Evolutionary conservation across 2,113 vertebrate species (phyloP), one percentile per base, ranked within the genome.

Genomic region (Gavialis gangeticus): DNA sequence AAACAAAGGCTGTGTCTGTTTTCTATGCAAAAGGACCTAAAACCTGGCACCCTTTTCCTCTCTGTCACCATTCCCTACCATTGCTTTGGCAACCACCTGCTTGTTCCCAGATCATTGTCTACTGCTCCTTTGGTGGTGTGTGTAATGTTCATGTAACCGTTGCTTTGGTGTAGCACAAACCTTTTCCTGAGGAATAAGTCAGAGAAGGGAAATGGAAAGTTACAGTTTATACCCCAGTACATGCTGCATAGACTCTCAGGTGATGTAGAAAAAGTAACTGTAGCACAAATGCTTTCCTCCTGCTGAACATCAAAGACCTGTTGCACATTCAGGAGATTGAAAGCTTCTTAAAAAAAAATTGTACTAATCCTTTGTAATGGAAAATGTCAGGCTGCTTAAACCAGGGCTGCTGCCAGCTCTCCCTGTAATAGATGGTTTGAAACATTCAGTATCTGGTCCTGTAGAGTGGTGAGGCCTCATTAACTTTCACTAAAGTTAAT

Each of bases 81-180:
- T 80, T 66, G 73, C 67, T 85, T 75, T n/a, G 63, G 56, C 30
- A 71, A 30, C 67, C 25, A 25, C 60, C 46, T 63, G 12, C 21
- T 27, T 71, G 17, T 37, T 71, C 67, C 59, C 87, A 63, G 27
- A 83, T 77, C 7, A 34, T 71, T 73, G 37, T 12, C 76, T 1
- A 1, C 59, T 34, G 2, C 85, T 83, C 2, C 0, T 75, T 78
- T 81, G 9, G n/a, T 18, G 25, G 1, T 4, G 87, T 89, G 67
- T 25, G 37, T 46, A 91, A 25, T 2, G 0, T 75, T 94, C 87
- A 89, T 79, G 67, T 63, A 34, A 46, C 75, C 54, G n/a, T 83
- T 87, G 75, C 80, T 92, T 46, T 7, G 46, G 46, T 46, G 8
- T 46, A 46, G 46, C 46, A 46, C 93, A 95, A 95, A 94, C 92